A percentile compares a stretch with the other conserved stretches of the same genome.
Conservation (phyloP, 1,140 invertebrate genomes). For the Marisa cornuarietis region DNA sequence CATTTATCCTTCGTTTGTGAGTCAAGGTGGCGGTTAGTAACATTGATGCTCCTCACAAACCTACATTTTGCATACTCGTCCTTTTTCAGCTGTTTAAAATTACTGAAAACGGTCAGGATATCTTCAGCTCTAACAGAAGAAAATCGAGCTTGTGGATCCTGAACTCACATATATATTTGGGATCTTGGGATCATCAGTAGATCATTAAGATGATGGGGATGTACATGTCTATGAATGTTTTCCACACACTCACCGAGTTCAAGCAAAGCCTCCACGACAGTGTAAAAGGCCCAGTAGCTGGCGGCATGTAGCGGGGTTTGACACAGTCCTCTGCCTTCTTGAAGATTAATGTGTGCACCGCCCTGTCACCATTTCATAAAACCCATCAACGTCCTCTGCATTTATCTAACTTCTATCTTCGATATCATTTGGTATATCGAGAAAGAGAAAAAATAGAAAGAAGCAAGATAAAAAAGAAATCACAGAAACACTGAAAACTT, state of each 20-base stretch:
- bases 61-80: background rate
- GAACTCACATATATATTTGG: background rate
- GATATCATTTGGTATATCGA: no score
- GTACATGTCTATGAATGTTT: background rate
- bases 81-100: background rate
- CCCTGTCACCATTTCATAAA: no score
- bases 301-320: background rate
- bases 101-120: background rate
- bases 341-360: no score
- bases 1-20: no score
- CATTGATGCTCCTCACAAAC: background rate
- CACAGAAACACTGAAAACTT: no score
- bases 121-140: background rate
- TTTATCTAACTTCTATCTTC: no score
- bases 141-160: background rate
- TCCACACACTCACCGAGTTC: background rate
- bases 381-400: no score
- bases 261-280: conserved; percentile 2
- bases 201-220: background rate
- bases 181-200: background rate
- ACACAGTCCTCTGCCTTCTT: no score
- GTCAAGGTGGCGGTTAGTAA: no score
- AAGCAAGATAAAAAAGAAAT: no score
- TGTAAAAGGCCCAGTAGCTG: background rate
- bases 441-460: no score